phyloP scores from a whole-genome alignment of 2,797 vertebrate genomes.

The Nyctibius grandis region DNA sequence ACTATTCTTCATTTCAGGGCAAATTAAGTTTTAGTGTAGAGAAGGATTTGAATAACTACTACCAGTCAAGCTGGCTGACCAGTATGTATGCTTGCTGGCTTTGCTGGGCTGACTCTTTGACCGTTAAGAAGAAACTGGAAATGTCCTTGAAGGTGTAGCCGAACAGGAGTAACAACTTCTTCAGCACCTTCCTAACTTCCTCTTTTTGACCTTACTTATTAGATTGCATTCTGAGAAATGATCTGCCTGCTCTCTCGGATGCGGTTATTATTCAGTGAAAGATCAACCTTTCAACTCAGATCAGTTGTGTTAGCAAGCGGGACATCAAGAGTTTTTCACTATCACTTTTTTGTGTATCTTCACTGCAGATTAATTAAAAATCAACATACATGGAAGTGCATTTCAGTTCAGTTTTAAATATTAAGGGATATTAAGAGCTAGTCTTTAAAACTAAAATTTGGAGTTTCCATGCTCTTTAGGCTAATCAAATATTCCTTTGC shows the following conservation, averaged over 20 bases:
- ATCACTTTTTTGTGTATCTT: background rate
- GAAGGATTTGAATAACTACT: background rate
- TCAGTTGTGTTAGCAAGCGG: background rate
- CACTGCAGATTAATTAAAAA: background rate
- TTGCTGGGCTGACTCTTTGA: background rate
- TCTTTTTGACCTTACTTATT: background rate
- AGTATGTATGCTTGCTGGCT: background rate
- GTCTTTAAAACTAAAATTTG: background rate
- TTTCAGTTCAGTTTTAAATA: background rate
- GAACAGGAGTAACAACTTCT: background rate
- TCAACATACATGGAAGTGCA: fast-evolving
- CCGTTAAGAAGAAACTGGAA: background rate
- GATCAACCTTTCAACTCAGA: background rate
- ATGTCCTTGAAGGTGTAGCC: background rate
- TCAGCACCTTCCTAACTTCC: background rate
- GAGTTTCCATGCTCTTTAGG: background rate
- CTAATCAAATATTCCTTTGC: background rate
- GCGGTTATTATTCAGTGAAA: background rate
- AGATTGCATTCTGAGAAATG: background rate
- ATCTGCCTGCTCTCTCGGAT: background rate
- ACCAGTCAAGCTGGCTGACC: background rate
- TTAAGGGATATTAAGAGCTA: background rate
- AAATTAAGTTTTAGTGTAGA: background rate
- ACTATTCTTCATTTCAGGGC: background rate
- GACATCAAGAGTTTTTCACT: background rate